Percentiles rank a stretch among this genome's conserved stretches.
phyloP scores from a whole-genome alignment of 2,113 vertebrate species.

The Nesogale talazaci region DNA sequence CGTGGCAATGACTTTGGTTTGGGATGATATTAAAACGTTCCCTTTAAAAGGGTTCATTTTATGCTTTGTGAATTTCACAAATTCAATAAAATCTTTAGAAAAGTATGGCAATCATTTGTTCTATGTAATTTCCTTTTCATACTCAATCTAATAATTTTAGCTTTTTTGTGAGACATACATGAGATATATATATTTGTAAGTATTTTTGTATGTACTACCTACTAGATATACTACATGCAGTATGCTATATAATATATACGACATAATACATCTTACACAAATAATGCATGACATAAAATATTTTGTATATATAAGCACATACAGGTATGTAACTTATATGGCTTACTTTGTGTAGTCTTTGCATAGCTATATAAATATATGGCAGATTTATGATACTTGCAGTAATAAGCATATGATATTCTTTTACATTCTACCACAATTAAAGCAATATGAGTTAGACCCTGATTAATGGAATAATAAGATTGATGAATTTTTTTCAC shows the following conservation, averaged over 20 bases:
- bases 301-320: too few relatives aligned
- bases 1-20: not conserved
- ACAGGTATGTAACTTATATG: too few relatives aligned
- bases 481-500: too few relatives aligned
- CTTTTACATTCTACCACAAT: not conserved
- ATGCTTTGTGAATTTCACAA: not conserved
- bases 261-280: too few relatives aligned
- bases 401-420: not conserved
- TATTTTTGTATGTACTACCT: not conserved
- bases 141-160: not conserved
- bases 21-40: not conserved
- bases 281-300: too few relatives aligned
- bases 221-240: not conserved
- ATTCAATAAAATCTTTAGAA: not conserved
- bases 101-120: not conserved
- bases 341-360: too few relatives aligned
- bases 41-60: not conserved
- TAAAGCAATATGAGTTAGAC: not conserved
- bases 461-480: not conserved
- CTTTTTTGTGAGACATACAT: not conserved
- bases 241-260: not conserved
- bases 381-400: not conserved
- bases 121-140: not conserved
- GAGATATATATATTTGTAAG: not conserved
- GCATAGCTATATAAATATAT: too few relatives aligned